Evolutionary conservation across 2,797 vertebrate species (phyloP), one percentile per base, ranked within the genome.

Genomic region (Lacerta agilis): DNA sequence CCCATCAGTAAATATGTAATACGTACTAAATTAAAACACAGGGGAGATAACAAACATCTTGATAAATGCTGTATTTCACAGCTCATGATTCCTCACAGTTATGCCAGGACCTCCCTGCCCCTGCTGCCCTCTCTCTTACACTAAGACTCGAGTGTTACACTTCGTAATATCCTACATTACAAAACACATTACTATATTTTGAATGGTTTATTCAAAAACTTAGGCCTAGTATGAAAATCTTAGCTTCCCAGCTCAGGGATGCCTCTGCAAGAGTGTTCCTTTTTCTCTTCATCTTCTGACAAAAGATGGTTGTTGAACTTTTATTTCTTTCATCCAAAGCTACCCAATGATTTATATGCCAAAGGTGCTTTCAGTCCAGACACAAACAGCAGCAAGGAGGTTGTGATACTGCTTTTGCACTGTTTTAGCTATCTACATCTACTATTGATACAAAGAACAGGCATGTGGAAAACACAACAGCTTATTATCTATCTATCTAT

Each of bases 341-440:
- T 81, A 36, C n/a, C 78, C 29, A 80, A 71, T 58, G 45, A n/a
- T 80, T 86, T 72, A 58, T 72, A 58, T 87, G 71, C 49, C 36
- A 64, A 45, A 45, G 41, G 5, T 80, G 13, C 25, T 72, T 86
- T 61, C 67, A 41, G 55, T 36, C 41, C 18, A 73, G 67, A 87
- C 36, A 25, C 15, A 86, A 5, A 38, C 20, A 86, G 20, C 11
- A 73, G 36, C 18, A 38, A 76, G 61, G 18, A 75, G 29, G 41
- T 5, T 18, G 13, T 33, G 15, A 45, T 36, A 8, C 29, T 27
- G 10, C n/a, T 29, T 49, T n/a, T 72, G 43, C 17, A 71, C 41
- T 61, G 72, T 87, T 82, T 87, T 25, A 67, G 43, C 18, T 61
- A 43, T 8, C 55, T 33, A 75, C 41, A 25, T 55, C 43, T 81